A percentile compares a stretch with the other conserved stretches of the same genome.
These are phyloP conservation scores for Ia io DNA, from an alignment of 2,113 vertebrate genomes.

Conservation along the genomic window DNA sequence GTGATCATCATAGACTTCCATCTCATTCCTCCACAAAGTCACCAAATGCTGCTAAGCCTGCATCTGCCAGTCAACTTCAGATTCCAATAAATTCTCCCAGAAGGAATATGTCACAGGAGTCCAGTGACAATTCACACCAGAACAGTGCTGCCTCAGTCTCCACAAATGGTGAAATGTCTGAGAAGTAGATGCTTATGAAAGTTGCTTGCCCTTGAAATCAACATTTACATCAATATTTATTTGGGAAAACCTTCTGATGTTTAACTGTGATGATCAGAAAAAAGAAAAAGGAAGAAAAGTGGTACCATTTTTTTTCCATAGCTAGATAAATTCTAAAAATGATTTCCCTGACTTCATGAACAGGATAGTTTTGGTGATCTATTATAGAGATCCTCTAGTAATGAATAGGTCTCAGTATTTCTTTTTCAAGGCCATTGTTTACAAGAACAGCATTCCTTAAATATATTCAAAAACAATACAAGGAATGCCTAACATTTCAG, in stretches of 20 bases:
- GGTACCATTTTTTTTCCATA: slow-evolving; percentile 71
- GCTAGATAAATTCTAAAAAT: slow-evolving; percentile 71
- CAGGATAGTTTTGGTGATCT: slow-evolving; percentile 73
- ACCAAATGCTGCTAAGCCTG: slow-evolving; percentile 63
- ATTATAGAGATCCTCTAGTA: slow-evolving; percentile 75
- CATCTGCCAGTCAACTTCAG: slow-evolving; percentile 57
- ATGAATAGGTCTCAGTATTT: slow-evolving; percentile 75
- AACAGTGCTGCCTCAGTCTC: slow-evolving; percentile 61
- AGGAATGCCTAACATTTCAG: slow-evolving; percentile 87
- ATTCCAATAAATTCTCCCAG: slow-evolving; percentile 56
- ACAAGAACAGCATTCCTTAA: slow-evolving; percentile 86
- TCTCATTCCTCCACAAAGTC: slow-evolving; percentile 81
- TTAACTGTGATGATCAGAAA: slow-evolving; percentile 69
- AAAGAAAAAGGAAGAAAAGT: slow-evolving; percentile 71
- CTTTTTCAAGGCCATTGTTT: slow-evolving; percentile 86
- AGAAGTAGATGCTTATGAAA: slow-evolving; percentile 77
- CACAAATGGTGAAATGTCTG: slow-evolving; percentile 75
- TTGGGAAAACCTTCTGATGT: slow-evolving; percentile 65
- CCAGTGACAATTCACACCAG: slow-evolving; percentile 6
- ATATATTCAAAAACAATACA: slow-evolving; percentile 77
- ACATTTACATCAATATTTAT: slow-evolving; percentile 64
- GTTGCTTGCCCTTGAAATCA: slow-evolving; percentile 56
- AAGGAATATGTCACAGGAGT: slow-evolving; percentile 73
- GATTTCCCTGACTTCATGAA: slow-evolving; percentile 58
- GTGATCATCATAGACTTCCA: slow-evolving; percentile 79